phyloP scores from a whole-genome alignment of 2,797 vertebrate genomes.

The Diplodus sargus region DNA sequence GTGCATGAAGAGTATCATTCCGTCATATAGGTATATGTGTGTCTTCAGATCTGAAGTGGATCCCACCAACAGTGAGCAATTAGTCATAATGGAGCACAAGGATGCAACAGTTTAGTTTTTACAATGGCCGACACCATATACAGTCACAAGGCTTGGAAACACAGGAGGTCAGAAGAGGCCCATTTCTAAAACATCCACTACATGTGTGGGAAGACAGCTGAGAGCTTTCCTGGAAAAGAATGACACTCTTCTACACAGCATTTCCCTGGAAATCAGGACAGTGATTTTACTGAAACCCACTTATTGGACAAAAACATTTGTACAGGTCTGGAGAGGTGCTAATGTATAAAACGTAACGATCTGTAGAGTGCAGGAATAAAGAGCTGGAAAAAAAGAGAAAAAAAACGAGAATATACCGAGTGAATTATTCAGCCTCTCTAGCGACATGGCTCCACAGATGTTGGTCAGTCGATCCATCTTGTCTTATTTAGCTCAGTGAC shows the following conservation, averaged over 20 bases:
- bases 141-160: conserved; percentile 55
- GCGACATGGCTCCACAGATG: too few relatives aligned
- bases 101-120: conserved; percentile 56
- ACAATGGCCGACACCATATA: conserved; percentile 61
- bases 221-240: conserved; percentile 34
- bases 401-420: too few relatives aligned
- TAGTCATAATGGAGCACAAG: conserved; percentile 31
- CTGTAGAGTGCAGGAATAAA: not conserved
- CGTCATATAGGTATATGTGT: conserved; percentile 31
- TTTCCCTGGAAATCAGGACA: conserved; percentile 11
- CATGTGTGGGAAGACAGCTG: not conserved
- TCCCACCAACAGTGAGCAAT: conserved; percentile 60
- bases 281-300: conserved; percentile 8
- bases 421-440: not conserved
- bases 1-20: conserved; percentile 15
- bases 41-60: conserved; percentile 53
- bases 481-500: too few relatives aligned
- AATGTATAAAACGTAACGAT: conserved; percentile 1
- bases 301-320: conserved; percentile 8
- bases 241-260: not conserved
- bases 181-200: conserved; percentile 41
- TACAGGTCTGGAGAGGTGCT: not conserved
- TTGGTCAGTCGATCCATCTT: too few relatives aligned
- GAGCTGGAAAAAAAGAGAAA: not conserved
- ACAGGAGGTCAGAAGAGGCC: conserved; percentile 15